Percentiles rank a stretch among this genome's conserved stretches.
phyloP scores from a whole-genome alignment of 2,113 vertebrate species.

The Chionodraco myersi region DNA sequence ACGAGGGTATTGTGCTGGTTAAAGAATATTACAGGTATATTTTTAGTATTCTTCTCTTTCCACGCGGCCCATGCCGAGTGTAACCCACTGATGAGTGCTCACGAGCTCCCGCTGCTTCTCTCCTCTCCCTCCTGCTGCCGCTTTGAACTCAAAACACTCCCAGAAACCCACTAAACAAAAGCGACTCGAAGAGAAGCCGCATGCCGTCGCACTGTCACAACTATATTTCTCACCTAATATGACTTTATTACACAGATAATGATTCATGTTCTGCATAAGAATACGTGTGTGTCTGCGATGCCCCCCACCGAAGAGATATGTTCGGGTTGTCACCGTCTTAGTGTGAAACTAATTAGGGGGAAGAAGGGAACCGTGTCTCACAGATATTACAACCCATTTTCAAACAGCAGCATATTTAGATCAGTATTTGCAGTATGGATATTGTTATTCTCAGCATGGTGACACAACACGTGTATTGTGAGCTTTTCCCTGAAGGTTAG shows the following conservation, averaged over 20 bases:
- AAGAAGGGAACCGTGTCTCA: not conserved
- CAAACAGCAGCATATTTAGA: not conserved
- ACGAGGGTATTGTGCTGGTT: conserved; percentile 19
- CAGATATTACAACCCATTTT: not conserved
- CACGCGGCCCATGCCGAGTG: conserved; percentile 35
- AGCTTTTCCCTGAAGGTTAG: too few relatives aligned
- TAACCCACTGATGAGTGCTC: conserved; percentile 55
- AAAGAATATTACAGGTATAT: conserved; percentile 42
- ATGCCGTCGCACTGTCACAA: conserved; percentile 14
- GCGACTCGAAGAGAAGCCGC: conserved; percentile 31
- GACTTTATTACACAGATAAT: conserved; percentile 32
- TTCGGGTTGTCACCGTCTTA: not conserved
- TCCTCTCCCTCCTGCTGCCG: conserved; percentile 14
- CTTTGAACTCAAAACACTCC: conserved; percentile 51
- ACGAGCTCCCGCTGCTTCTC: conserved; percentile 7
- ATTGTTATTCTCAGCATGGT: not conserved
- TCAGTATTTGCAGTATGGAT: not conserved
- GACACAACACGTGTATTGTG: not conserved
- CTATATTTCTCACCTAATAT: not conserved
- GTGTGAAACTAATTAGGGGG: conserved; percentile 34
- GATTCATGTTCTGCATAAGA: conserved; percentile 20
- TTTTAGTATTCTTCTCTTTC: conserved; percentile 23
- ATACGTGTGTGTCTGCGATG: not conserved
- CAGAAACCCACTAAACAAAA: conserved; percentile 38
- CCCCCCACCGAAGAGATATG: not conserved